A percentile compares a stretch with the other conserved stretches of the same genome.
Evolutionary conservation across 1,140 invertebrate species (phyloP).

Genomic region (Aphelenchoides besseyi): DNA sequence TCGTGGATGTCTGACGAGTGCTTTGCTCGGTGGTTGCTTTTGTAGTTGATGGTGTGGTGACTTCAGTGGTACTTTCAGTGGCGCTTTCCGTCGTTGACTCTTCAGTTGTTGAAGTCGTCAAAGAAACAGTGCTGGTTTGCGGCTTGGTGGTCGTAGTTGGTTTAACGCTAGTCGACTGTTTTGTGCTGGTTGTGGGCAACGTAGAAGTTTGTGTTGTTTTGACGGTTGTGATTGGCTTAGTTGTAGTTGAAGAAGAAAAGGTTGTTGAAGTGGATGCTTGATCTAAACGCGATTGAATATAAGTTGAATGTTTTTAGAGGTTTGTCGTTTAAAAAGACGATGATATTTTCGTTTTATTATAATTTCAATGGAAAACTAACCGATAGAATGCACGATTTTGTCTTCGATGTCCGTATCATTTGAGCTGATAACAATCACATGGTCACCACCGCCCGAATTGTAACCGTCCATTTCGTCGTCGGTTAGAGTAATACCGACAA

Average conservation of each 20-base stretch:
- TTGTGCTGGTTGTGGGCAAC: background rate
- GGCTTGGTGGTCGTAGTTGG: no score
- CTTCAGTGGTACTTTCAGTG: background rate
- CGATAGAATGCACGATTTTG: constrained; percentile 10
- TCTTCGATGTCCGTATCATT: background rate
- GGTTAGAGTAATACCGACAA: background rate
- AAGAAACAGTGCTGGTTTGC: no score
- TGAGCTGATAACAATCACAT: background rate
- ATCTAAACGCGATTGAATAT: no score
- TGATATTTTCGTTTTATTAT: no score
- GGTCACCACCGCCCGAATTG: background rate
- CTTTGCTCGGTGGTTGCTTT: background rate
- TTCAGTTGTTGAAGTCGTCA: background rate
- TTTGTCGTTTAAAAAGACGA: no score
- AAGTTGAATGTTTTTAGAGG: no score
- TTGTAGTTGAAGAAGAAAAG: no score
- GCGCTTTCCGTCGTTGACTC: background rate
- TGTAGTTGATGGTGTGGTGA: background rate
- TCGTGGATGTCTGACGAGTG: background rate
- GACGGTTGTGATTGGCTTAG: no score
- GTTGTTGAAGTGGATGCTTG: no score
- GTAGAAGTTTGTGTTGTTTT: no score
- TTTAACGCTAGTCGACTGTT: no score
- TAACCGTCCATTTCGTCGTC: background rate
- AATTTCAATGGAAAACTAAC: background rate